Evolutionary conservation across 2,113 vertebrate genomes (phyloP).

Genomic region (Pelecanus crispus): DNA sequence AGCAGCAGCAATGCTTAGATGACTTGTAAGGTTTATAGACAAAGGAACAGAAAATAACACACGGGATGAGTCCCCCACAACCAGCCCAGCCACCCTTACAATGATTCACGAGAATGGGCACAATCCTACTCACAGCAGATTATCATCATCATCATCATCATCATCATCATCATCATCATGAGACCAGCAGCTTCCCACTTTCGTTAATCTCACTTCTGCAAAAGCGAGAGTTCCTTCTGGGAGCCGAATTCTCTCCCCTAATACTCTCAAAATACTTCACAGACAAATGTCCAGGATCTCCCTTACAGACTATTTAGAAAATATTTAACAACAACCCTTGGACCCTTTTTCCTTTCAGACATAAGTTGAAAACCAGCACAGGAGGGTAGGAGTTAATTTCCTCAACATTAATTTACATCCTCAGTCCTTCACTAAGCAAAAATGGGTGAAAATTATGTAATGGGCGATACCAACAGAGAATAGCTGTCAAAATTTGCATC

Average conservation of each 20-base stretch:
- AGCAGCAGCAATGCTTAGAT: background rate
- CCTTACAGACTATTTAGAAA: background rate
- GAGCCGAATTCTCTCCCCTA: background rate
- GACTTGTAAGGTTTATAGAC: background rate
- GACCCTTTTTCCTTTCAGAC: background rate
- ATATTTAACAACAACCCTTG: background rate
- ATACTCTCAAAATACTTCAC: background rate
- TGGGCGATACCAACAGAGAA: background rate
- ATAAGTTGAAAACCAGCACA: background rate
- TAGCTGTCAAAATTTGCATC: background rate
- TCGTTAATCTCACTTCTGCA: background rate
- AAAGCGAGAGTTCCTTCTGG: background rate
- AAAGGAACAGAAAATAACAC: background rate
- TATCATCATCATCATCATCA: background rate
- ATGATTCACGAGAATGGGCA: background rate
- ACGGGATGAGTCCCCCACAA: background rate
- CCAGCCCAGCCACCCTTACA: background rate
- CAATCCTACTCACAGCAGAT: background rate
- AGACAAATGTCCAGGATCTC: background rate
- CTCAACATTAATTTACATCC: background rate
- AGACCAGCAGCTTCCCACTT: background rate
- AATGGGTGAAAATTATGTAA: background rate
- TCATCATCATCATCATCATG: background rate
- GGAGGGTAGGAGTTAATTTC: background rate
- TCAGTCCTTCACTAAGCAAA: background rate